Base-by-base conservation (phyloP, 2,113 vertebrate genomes). In the Corythoichthys intestinalis region DNA sequence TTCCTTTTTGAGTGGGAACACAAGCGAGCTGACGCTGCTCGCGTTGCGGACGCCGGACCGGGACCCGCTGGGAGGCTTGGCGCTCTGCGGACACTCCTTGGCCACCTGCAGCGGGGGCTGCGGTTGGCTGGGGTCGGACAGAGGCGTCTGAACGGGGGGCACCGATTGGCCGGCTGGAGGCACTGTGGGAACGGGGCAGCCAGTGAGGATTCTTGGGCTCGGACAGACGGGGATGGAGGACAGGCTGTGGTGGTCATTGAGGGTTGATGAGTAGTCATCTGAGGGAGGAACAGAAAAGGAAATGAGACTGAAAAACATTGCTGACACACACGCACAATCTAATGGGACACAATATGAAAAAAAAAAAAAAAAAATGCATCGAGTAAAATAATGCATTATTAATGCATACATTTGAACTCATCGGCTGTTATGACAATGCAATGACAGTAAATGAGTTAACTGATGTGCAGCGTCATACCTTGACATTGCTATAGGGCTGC, bases 121-220 rank as follows among this genome's bases (percentile, higher is more conserved):
- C 0, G 92, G 88, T 65, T 82, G 85, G 77, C 84, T 83, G 80
- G 94, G 93, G 81, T 98, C 94, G 1, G 94, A 96, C 85, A 94
- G 93, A 61, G 95, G 95, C 0, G 94, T 94, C 88, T 96, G 95
- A 85, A 96, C 82, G 81, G 94, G 93, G 80, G 96, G 95, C 82
- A 97, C 94, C 0, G 96, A 93, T 76, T 97, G 96, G 66, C 94
- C 94, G 76, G 96, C 93, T 5, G 95, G 93, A 47, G 97, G 95
- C 92, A 96, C 95, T 4, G 92, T 93, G 90, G 97, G 94, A 60
- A 96, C 89, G n/a, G 95, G 97, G 73, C 97, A 99, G 91, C 96
- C 95, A 83, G 95, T 94, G 83, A 95, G 93, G 38, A 94, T 91
- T 89, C 95, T 93, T 82, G 95, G 94, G 81, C 93, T 92, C 47